Conservation (phyloP, 2,888 invertebrate species). For the Orthosia gracilis region DNA sequence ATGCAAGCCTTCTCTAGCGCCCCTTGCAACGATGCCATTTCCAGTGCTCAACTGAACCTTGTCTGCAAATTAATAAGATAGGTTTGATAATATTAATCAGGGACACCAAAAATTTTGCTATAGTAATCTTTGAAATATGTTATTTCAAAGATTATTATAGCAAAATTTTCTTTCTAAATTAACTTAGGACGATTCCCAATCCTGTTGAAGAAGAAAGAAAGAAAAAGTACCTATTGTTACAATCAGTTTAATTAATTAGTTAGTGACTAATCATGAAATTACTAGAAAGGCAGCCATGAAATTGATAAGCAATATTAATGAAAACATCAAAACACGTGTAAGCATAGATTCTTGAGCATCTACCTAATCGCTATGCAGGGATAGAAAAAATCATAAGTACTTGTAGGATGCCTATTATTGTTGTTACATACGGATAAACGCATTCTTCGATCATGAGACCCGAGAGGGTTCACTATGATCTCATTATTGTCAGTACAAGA, state of each 20-base stretch:
- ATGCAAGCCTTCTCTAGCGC: not conserved
- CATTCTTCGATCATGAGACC: constrained; percentile 6
- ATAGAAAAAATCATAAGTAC: constrained; percentile 44
- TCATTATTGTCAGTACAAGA: constrained; percentile 3
- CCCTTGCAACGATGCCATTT: not conserved
- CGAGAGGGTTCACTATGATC: not conserved
- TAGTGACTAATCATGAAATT: constrained; percentile 42
- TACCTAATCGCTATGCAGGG: constrained; percentile 43
- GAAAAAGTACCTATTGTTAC: no score
- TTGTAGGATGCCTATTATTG: constrained; percentile 52
- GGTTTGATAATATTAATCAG: not conserved
- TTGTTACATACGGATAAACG: constrained; percentile 17
- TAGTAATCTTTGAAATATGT: no score
- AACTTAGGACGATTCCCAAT: not conserved
- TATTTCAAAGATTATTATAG: constrained; percentile 1
- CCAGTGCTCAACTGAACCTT: not conserved
- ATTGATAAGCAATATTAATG: constrained; percentile 51
- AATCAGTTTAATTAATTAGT: constrained; percentile 18
- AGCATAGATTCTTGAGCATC: constrained; percentile 41
- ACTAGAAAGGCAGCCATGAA: constrained; percentile 46
- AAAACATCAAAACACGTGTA: constrained; percentile 67
- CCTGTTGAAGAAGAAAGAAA: not conserved
- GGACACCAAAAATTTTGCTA: not conserved
- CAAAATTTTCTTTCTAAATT: not conserved
- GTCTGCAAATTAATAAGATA: not conserved